Conservation (phyloP, 2,797 vertebrate species). For the Netta rufina region DNA sequence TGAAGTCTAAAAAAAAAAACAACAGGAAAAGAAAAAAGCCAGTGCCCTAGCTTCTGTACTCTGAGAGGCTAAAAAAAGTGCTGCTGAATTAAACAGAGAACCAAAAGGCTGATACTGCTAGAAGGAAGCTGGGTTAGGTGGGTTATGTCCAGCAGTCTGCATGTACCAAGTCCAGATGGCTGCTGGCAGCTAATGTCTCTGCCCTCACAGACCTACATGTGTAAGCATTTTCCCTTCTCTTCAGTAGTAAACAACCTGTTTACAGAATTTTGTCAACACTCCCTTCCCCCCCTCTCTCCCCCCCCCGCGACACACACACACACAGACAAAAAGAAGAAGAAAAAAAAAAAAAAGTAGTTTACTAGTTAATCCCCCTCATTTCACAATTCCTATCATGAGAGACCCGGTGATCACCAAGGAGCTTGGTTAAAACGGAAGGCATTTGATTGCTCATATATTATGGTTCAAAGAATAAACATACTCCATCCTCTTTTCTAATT, state of each 20-base stretch:
- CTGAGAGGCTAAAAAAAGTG: neutral
- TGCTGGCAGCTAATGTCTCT: neutral
- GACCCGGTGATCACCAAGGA: neutral
- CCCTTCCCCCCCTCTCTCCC: neutral
- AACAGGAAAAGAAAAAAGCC: constrained; percentile 55
- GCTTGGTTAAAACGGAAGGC: neutral
- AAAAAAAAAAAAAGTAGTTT: neutral
- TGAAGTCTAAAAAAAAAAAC: constrained; percentile 9
- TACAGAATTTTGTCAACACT: neutral
- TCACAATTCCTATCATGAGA: constrained; percentile 29
- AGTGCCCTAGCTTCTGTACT: neutral
- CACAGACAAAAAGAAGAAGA: neutral
- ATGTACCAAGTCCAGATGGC: neutral
- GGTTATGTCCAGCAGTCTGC: neutral
- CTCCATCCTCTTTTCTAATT: constrained; percentile 43
- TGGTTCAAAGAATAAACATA: constrained; percentile 39
- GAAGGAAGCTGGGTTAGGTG: neutral
- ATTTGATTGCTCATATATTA: constrained; percentile 11
- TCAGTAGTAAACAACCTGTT: constrained; percentile 59
- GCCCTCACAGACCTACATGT: neutral
- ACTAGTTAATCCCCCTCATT: neutral
- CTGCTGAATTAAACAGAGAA: constrained; percentile 12
- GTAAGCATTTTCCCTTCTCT: neutral
- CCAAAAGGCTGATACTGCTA: neutral
- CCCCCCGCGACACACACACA: too few relatives aligned